Evolutionary conservation across 2,113 vertebrate species (phyloP).

Genomic region (Sisor rabdophorus): DNA sequence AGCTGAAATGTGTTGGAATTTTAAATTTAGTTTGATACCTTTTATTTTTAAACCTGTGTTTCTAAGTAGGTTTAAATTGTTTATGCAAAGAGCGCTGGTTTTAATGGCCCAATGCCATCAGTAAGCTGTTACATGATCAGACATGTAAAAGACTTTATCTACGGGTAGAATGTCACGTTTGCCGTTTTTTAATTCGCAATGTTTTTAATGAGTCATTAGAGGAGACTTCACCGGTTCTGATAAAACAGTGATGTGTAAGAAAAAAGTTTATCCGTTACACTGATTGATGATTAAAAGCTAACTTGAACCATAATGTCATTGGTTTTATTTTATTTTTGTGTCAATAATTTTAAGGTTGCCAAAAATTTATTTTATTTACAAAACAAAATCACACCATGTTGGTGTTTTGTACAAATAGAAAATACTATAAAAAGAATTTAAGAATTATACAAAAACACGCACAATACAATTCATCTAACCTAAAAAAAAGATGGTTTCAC

Average conservation of each 20-base stretch:
- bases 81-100: neutral
- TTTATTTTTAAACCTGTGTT: neutral
- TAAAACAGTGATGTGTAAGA: too few species aligned
- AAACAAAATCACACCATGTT: neutral
- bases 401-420: neutral
- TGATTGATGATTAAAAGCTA: neutral
- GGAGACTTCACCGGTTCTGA: too few species aligned
- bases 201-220: neutral
- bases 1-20: neutral
- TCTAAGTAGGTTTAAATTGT: neutral
- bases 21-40: neutral
- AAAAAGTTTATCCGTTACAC: neutral
- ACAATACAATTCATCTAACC: neutral
- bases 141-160: neutral
- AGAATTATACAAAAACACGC: neutral
- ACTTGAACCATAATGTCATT: too few species aligned
- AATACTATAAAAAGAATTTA: neutral
- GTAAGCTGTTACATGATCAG: neutral
- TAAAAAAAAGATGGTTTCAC: neutral
- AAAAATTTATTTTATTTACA: neutral
- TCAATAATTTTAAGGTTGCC: neutral
- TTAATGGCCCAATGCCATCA: neutral
- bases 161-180: neutral
- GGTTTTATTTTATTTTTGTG: neutral
- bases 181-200: neutral